Evolutionary conservation across 2,888 invertebrate genomes (phyloP), one percentile per base, ranked within the genome.

Genomic region (Ptycholaimellus sp.): DNA sequence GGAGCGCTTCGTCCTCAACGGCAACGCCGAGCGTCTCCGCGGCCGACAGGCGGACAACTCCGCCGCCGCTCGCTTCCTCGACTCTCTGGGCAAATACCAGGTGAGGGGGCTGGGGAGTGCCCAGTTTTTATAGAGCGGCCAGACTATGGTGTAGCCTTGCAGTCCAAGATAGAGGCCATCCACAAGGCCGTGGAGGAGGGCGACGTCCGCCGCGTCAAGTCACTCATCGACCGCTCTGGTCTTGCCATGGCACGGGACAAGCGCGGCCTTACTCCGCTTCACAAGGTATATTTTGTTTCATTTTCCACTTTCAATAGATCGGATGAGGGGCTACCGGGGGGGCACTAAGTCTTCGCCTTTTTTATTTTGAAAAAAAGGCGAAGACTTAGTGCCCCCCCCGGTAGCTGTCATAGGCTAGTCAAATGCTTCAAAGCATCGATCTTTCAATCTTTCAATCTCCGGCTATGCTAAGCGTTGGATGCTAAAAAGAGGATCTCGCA

Each of bases 131-230:
- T 23, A 25, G 13, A 25, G 25, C 13, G 13, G 29, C 4, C 66
- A 41, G 37, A 37, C 13, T 27, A 23, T n/a, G n/a, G n/a, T n/a
- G n/a, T n/a, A n/a, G n/a, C 11, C 36, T 57, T 59, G 18, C 50
- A 83, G 82, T 71, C 72, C 48, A 83, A 85, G 70, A 83, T 85
- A 46, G 74, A 76, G 44, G 71, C 74, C 41, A 80, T 85, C 21
- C 85, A 85, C 57, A 63, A 73, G 48, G 79, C 82, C 23, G 76
- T 82, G 17, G 70, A 72, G 49, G 73, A 76, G 48, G 85, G 85
- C 3, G 76, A 74, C 53, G 66, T 85, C 44, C 66, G 76, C 48
- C 76, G 80, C 49, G 65, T 85, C 72, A 76, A 47, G 73, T 58
- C 46, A 32, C 50, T 47, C 79, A 85, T 61, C 66, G 83, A 46